Evolutionary conservation across 2,888 invertebrate genomes (phyloP).

Genomic region (Harpalus rubripes): DNA sequence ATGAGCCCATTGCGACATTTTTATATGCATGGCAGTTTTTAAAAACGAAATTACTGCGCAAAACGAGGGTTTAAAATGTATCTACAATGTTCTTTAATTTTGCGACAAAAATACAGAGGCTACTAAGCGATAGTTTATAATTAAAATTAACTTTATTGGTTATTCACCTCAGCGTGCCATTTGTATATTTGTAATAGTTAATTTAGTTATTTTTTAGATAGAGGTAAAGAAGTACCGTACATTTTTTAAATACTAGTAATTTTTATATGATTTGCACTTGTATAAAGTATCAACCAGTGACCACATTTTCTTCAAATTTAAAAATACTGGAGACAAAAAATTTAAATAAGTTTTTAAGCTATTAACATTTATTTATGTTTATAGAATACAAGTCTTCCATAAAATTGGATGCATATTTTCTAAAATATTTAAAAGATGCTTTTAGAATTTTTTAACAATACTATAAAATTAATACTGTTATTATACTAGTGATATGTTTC

Average conservation of each 20-base stretch:
- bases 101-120: constrained; percentile 45
- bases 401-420: constrained; percentile 43
- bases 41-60: too few relatives aligned
- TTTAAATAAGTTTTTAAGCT: background rate
- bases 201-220: constrained; percentile 25
- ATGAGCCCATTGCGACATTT: too few relatives aligned
- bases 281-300: constrained; percentile 18
- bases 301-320: background rate
- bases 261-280: constrained; percentile 17
- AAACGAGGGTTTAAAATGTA: background rate
- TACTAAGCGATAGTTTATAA: constrained; percentile 49
- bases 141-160: constrained; percentile 59
- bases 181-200: constrained; percentile 47
- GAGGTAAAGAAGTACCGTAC: constrained; percentile 2
- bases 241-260: constrained; percentile 6
- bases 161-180: constrained; percentile 66
- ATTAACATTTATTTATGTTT: constrained; percentile 23
- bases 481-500: constrained; percentile 40
- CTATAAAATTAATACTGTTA: constrained; percentile 33
- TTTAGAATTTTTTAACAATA: constrained; percentile 35
- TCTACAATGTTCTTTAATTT: constrained; percentile 43
- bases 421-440: constrained; percentile 32
- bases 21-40: too few relatives aligned
- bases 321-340: background rate
- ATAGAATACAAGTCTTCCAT: constrained; percentile 52